Conservation (phyloP, 1,140 invertebrate genomes). For the Gonioctena quinquepunctata region DNA sequence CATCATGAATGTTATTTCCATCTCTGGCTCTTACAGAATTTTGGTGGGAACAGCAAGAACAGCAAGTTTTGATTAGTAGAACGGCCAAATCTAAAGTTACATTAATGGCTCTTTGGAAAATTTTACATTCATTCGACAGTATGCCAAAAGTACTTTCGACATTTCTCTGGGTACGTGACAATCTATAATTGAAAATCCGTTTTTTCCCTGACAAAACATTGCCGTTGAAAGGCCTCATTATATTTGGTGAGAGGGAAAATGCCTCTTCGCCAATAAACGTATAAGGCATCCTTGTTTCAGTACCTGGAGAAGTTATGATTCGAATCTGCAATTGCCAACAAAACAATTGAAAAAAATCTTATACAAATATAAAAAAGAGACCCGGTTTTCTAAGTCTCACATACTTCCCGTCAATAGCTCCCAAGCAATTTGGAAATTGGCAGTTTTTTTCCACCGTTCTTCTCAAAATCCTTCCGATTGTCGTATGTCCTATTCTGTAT, state of each 20-base stretch:
- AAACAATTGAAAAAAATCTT: slow-evolving; percentile 12
- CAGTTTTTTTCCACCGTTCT: background rate
- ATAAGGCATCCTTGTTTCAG: background rate
- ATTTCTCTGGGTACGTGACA: too few species aligned
- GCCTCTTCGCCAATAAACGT: slow-evolving; percentile 9
- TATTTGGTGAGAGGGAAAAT: too few species aligned
- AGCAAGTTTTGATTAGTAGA: slow-evolving; percentile 3
- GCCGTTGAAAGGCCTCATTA: too few species aligned
- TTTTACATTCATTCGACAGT: too few species aligned
- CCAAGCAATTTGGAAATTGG: slow-evolving; percentile 42
- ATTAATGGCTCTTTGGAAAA: slow-evolving; percentile 6
- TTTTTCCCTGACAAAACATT: too few species aligned
- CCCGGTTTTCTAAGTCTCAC: slow-evolving; percentile 37
- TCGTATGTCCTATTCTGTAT: slow-evolving; percentile 11
- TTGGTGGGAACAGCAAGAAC: slow-evolving; percentile 6
- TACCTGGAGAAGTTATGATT: slow-evolving; percentile 19
- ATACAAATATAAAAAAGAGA: slow-evolving; percentile 9
- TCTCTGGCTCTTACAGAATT: slow-evolving; percentile 15
- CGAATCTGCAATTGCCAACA: slow-evolving; percentile 21
- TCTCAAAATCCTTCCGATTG: slow-evolving; percentile 17
- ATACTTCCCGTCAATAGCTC: slow-evolving; percentile 56
- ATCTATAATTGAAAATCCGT: too few species aligned
- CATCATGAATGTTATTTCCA: slow-evolving; percentile 12
- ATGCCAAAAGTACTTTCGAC: too few species aligned
- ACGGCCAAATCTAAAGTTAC: slow-evolving; percentile 10